Percentiles rank a stretch among this genome's conserved stretches.
Conservation (phyloP, 2,113 vertebrate genomes). For the Caretta caretta region DNA sequence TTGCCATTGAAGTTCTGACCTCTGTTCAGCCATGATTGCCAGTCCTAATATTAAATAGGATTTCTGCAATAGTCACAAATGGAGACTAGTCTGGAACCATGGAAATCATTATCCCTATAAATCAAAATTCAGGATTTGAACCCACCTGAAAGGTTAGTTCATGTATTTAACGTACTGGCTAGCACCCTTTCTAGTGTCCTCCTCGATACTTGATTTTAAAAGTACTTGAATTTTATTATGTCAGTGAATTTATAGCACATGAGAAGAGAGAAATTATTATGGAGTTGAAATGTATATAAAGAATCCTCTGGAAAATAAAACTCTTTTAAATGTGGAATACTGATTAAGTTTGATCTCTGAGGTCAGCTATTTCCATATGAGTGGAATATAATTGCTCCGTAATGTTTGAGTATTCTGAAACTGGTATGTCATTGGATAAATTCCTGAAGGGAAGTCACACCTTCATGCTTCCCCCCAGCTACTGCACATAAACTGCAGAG, state of each 20-base stretch:
- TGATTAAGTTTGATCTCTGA: conserved; percentile 38
- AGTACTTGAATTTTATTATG: neutral
- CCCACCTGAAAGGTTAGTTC: neutral
- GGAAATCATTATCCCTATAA: neutral
- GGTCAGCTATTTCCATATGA: neutral
- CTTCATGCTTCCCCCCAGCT: neutral
- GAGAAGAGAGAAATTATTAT: conserved; percentile 15
- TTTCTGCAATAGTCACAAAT: neutral
- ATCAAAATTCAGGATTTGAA: neutral
- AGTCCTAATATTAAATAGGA: neutral
- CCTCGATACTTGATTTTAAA: neutral
- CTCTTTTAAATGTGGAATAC: neutral
- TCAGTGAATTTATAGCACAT: conserved; percentile 23
- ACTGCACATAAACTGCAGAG: neutral
- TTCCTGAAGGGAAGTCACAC: neutral
- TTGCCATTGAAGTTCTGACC: neutral
- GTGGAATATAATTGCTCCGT: conserved; percentile 24
- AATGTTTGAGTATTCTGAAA: neutral
- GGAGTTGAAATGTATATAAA: conserved; percentile 34
- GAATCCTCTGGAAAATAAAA: neutral
- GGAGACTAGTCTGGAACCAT: neutral
- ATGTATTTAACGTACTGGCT: neutral
- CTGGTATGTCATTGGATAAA: neutral
- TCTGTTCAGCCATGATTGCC: neutral
- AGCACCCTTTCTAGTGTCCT: neutral